These are phyloP conservation scores for Strigops habroptila DNA, from an alignment of 2,113 vertebrate genomes.

Conservation along the genomic window DNA sequence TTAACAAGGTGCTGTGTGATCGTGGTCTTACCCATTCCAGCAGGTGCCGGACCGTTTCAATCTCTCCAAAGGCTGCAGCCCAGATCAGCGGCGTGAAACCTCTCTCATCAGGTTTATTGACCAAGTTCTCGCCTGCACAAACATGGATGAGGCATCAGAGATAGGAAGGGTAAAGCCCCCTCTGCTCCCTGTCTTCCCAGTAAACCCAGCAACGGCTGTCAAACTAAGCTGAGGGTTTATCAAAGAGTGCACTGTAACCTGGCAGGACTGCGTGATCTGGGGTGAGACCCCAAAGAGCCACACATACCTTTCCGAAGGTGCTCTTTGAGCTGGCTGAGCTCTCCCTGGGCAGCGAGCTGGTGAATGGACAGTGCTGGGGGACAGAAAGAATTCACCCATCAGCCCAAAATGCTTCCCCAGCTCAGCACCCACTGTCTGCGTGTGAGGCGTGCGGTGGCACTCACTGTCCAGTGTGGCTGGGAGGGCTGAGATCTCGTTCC, in stretches of 20 bases:
- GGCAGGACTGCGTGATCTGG: neutral
- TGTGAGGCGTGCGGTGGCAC: neutral
- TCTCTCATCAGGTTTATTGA: conserved; percentile 87
- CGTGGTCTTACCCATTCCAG: conserved; percentile 81
- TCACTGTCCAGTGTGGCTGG: conserved; percentile 92
- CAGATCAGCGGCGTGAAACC: conserved; percentile 96
- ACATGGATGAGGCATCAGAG: neutral
- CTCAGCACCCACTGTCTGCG: neutral
- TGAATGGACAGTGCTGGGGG: conserved; percentile 86
- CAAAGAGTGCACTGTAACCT: neutral
- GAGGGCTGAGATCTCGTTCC: conserved; percentile 88
- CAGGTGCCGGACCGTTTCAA: conserved; percentile 86
- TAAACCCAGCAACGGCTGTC: neutral
- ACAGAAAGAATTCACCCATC: neutral
- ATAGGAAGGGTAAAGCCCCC: neutral
- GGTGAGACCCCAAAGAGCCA: neutral
- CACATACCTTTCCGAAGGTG: conserved; percentile 83
- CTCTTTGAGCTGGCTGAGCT: conserved; percentile 83
- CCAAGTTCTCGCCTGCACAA: conserved; percentile 80
- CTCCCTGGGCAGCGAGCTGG: conserved; percentile 93
- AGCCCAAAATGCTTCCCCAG: neutral
- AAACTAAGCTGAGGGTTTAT: neutral
- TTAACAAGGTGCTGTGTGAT: rapidly evolving
- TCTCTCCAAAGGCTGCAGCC: conserved; percentile 95
- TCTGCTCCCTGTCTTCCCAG: neutral